Base-by-base conservation (phyloP, 2,113 vertebrate species). In the Dolichotis patagonum region DNA sequence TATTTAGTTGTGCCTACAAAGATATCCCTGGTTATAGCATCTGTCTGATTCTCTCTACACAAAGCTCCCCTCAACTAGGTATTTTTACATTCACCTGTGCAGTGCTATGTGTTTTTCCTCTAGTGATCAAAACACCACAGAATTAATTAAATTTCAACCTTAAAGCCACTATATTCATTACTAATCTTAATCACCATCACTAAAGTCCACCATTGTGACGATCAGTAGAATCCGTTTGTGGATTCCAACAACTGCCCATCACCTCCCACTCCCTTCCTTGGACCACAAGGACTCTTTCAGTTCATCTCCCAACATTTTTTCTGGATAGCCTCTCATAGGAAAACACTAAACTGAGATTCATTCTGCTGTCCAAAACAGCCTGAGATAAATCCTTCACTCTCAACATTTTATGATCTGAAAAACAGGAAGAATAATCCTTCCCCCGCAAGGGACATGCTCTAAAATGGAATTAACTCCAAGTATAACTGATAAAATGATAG, bases 321-420 rank as follows among this genome's bases (percentile, higher is more conserved):
- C 49, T 1, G 54, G 43, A 41, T 52, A 67, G 35, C 7, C 11
- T 88, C 38, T 65, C 62, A 41, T 60, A 43, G 20, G 24, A 82
- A 67, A 78, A 67, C 12, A 20, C 26, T 56, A 35, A 65, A 54
- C 63, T n/a, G 60, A 56, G 41, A 38, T 14, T n/a, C 22, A 16
- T 38, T 80, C 13, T 85, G 38, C 38, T 87, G 62, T 19, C 8
- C 19, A 41, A 82, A 35, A 43, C 73, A 65, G 56, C 46, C 82
- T 35, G 32, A 26, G 52, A 90, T 32, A 84, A 32, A 85, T 60
- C 62, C 82, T 87, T 96, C 71, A 54, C 56, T 43, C 38, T 88
- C 46, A 82, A 52, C 17, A n/a, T 85, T 94, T 90, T 58, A 32
- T 4, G 9, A 11, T 91, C 84, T 91, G 41, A 93, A 93, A 95